phyloP scores from a whole-genome alignment of 2,113 vertebrate genomes.

The Pipra filicauda region DNA sequence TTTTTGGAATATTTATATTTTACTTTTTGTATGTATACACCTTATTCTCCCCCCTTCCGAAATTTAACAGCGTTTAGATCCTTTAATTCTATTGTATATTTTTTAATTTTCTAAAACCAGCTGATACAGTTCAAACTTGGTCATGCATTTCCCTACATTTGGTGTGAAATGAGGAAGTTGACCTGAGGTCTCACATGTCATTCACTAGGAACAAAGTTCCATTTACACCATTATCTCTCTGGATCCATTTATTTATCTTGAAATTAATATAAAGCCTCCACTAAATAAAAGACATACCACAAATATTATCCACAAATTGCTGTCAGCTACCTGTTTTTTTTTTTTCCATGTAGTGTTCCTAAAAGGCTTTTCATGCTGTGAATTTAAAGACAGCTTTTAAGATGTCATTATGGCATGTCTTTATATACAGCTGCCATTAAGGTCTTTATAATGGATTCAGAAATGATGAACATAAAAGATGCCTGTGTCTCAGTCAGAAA shows the following conservation, averaged over 20 bases:
- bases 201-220: neutral
- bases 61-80: neutral
- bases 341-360: neutral
- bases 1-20: neutral
- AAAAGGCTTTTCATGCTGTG: constrained; percentile 55
- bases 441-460: constrained; percentile 48
- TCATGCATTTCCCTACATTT: neutral
- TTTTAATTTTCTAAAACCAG: neutral
- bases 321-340: neutral
- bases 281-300: neutral
- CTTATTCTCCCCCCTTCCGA: fast-evolving
- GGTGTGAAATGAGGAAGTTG: neutral
- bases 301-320: neutral
- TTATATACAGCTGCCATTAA: constrained; percentile 48
- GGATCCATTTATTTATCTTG: neutral
- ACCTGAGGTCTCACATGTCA: neutral
- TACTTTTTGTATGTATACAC: neutral
- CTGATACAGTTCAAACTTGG: neutral
- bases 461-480: constrained; percentile 20
- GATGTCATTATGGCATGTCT: constrained; percentile 58
- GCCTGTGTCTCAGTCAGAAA: constrained; percentile 10
- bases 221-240: neutral
- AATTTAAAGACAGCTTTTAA: constrained; percentile 61
- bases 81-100: neutral
- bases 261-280: neutral